phyloP scores from a whole-genome alignment of 2,113 vertebrate genomes.

The Climacteris rufus region DNA sequence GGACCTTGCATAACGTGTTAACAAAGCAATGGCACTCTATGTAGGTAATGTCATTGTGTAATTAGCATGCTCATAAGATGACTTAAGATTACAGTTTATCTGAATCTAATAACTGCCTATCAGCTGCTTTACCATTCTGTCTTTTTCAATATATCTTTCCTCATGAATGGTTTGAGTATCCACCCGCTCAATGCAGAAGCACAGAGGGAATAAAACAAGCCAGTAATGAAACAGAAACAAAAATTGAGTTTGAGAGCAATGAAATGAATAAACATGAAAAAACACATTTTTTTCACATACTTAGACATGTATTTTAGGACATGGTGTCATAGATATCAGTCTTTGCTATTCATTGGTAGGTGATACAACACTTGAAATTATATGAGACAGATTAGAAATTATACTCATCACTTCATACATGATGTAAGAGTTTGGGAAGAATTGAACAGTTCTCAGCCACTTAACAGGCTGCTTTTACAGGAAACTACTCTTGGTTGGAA shows the following conservation, averaged over 20 bases:
- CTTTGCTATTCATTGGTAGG: neutral
- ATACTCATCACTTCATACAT: neutral
- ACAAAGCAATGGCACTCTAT: slow-evolving; percentile 74
- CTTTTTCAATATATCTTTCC: slow-evolving; percentile 66
- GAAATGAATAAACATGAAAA: neutral
- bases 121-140: slow-evolving; percentile 64
- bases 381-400: neutral
- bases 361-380: neutral
- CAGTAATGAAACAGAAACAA: neutral
- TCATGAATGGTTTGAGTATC: slow-evolving; percentile 12
- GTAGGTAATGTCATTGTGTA: slow-evolving; percentile 79
- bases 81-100: slow-evolving; percentile 83
- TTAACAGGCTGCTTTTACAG: neutral
- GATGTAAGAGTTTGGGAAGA: neutral
- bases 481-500: neutral
- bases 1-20: slow-evolving; percentile 74
- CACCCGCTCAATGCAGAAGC: neutral
- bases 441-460: neutral
- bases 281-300: neutral
- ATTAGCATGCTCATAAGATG: slow-evolving; percentile 79
- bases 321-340: neutral
- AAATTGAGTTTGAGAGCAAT: neutral
- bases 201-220: neutral
- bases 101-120: slow-evolving; percentile 81
- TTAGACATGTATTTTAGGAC: neutral